phyloP scores from a whole-genome alignment of 2,113 vertebrate species.

The Acanthochromis polyacanthus region DNA sequence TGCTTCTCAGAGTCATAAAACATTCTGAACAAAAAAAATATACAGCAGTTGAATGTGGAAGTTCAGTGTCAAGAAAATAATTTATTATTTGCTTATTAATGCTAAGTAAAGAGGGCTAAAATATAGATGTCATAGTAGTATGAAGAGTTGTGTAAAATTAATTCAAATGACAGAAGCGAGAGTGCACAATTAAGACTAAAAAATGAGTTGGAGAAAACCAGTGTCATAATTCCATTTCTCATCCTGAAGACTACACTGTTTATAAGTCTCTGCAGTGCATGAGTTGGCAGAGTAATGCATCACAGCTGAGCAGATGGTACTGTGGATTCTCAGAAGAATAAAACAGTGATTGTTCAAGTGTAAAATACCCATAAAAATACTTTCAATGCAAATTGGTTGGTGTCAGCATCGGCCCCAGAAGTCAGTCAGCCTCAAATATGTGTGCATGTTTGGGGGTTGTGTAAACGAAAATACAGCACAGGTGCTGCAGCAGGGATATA shows the following conservation, averaged over 20 bases:
- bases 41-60: too few relatives aligned
- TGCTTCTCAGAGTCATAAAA: too few relatives aligned
- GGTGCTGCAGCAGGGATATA: background rate
- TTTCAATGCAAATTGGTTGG: conserved; percentile 36
- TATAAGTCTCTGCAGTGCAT: conserved; percentile 20
- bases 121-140: too few relatives aligned
- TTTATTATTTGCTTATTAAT: background rate
- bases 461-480: background rate
- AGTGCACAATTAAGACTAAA: too few relatives aligned
- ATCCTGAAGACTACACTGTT: conserved; percentile 9
- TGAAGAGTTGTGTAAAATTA: too few relatives aligned
- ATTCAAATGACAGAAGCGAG: too few relatives aligned
- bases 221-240: conserved; percentile 14
- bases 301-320: conserved; percentile 54
- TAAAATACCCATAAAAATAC: conserved; percentile 55
- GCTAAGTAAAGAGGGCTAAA: too few relatives aligned
- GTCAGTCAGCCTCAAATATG: conserved; percentile 7
- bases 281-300: conserved; percentile 34
- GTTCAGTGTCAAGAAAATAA: background rate
- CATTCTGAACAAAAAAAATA: too few relatives aligned
- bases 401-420: conserved; percentile 8
- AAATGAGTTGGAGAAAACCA: background rate
- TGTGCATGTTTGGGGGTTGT: background rate
- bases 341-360: conserved; percentile 44
- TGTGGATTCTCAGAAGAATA: conserved; percentile 44